Conservation (phyloP, 2,888 invertebrate species). For the Dasysyrphus tricinctus region DNA sequence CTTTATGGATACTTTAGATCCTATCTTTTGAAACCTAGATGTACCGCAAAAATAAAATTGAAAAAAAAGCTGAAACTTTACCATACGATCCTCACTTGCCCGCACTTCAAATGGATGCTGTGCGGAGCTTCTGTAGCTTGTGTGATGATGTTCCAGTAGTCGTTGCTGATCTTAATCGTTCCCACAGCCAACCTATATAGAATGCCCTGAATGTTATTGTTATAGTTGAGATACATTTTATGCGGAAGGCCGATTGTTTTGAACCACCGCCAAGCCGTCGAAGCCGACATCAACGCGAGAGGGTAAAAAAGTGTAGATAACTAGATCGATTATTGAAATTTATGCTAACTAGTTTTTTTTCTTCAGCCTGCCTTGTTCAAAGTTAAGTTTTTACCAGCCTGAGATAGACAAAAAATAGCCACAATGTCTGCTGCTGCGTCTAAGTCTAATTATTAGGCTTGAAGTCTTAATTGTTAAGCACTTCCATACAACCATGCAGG, state of each 20-base stretch:
- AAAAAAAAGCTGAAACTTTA: conserved; percentile 32
- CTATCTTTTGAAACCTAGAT: conserved; percentile 44
- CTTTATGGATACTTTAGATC: conserved; percentile 59
- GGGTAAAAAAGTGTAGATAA: conserved; percentile 43
- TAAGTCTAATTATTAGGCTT: conserved; percentile 67
- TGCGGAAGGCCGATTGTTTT: conserved; percentile 42
- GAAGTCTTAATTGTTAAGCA: conserved; percentile 65
- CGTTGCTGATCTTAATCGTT: conserved; percentile 66
- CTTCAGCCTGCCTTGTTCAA: not conserved
- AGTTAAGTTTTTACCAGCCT: not conserved
- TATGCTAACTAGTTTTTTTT: conserved; percentile 71
- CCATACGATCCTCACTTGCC: conserved; percentile 21
- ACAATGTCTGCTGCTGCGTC: conserved; percentile 31
- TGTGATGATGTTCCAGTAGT: conserved; percentile 59
- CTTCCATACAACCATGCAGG: conserved; percentile 48
- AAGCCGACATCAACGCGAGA: not conserved
- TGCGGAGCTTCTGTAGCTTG: conserved; percentile 26
- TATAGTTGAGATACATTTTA: conserved; percentile 34
- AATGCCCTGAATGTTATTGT: conserved; percentile 46
- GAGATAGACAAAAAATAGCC: conserved; percentile 1
- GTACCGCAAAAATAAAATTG: conserved; percentile 26
- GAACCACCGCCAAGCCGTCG: not conserved
- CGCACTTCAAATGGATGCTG: conserved; percentile 23
- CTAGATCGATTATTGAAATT: conserved; percentile 74
- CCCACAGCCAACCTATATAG: conserved; percentile 41